These are phyloP conservation scores for Solenodon paradoxus DNA, from an alignment of 2,113 vertebrate genomes.

Conservation along the genomic window DNA sequence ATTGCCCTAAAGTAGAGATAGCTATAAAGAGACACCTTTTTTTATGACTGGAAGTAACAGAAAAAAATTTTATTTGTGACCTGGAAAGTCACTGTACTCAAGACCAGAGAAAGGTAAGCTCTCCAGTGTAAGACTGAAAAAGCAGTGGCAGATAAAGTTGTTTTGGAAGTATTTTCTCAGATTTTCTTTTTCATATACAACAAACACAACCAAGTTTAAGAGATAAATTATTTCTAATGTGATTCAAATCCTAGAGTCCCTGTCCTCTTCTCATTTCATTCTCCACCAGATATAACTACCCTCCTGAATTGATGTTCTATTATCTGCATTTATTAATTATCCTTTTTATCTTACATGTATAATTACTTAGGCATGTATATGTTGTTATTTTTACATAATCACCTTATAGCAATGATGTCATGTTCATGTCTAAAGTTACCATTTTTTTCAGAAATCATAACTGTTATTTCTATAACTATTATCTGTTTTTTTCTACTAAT, in stretches of 20 bases:
- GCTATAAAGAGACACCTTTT: background rate
- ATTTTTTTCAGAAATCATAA: background rate
- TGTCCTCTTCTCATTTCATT: background rate
- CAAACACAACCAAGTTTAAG: background rate
- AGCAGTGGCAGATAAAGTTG: background rate
- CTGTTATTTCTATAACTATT: background rate
- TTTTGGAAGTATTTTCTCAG: background rate
- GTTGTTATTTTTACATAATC: no score
- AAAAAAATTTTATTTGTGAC: background rate
- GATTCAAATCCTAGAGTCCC: background rate
- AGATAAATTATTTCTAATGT: background rate
- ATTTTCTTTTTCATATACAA: background rate
- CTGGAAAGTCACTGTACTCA: background rate
- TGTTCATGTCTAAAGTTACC: background rate
- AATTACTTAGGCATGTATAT: no score
- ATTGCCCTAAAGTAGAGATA: background rate
- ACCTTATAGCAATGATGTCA: background rate
- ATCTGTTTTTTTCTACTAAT: background rate
- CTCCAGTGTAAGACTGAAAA: background rate
- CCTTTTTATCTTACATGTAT: background rate
- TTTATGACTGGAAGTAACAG: background rate
- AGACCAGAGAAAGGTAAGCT: background rate
- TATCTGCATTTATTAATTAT: background rate
- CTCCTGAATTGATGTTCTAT: background rate
- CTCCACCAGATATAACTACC: background rate